Base-by-base conservation (phyloP, 2,888 invertebrate genomes). In the Nemapogon koenigi region DNA sequence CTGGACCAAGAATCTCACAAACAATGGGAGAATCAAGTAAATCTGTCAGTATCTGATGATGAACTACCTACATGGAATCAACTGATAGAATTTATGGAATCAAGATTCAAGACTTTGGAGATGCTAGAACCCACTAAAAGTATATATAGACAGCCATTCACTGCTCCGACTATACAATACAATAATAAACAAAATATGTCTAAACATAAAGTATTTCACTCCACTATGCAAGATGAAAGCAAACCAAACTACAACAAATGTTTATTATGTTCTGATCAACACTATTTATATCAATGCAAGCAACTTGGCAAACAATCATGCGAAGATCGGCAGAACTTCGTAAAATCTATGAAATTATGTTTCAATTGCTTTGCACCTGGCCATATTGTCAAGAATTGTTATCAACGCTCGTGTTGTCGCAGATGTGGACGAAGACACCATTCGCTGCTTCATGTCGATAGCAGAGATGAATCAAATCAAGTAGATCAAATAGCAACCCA, bases 1-100 rank as follows among this genome's bases (percentile, higher is more conserved):
- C 35, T 50, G 29, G 49, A 50, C 27, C 11, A 15, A 1, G 47
- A 50, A 17, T 39, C 47, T 1, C 41, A 42, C 6, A 47, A 46
- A 30, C 29, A 43, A 17, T 50, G 46, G 49, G 47, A 50, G 30
- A 38, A n/a, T 37, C 39, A 4, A 39, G 16, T 31, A 15, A 31
- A 15, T n/a, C 13, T 15, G 11, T 4, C 31, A 7, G 7, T 15
- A 4, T 15, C 13, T 4, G 31, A 35, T 35, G 35, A 35, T 2
- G 16, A 30, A 15, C 25, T 35, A 3, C 35, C 35, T 14, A 35
- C 22, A 4, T 35, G 35, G 35, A 3, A 4, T 3, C 4, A 45
- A 39, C 35, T 45, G 32, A 6, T 38, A 11, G 19, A 7, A 2
- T 43, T 43, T 40, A 29, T 44, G 27, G 46, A 44, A 18, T 13